These are phyloP conservation scores for Caenorhabditis sulstoni DNA, from an alignment of 2,888 invertebrate genomes.

Conservation along the genomic window DNA sequence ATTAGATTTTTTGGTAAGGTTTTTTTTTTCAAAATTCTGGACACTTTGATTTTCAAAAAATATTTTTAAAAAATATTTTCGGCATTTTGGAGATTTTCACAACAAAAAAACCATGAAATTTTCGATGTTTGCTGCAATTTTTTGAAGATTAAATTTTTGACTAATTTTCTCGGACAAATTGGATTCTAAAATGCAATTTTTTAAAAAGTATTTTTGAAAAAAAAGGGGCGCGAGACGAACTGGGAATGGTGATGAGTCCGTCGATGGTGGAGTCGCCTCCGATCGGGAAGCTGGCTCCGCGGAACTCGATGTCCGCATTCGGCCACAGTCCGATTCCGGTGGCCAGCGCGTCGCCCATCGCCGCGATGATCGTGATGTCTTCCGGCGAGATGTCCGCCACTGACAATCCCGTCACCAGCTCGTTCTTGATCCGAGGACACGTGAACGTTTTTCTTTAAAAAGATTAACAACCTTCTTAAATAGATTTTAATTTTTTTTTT, in stretches of 20 bases:
- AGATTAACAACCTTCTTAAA: no score
- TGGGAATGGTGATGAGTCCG: conserved; percentile 79
- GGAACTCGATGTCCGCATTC: conserved; percentile 76
- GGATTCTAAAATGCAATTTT: no score
- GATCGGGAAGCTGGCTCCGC: conserved; percentile 78
- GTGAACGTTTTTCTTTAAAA: conserved; percentile 75
- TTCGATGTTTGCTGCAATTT: neutral
- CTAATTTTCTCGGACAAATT: neutral
- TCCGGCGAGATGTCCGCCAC: conserved; percentile 77
- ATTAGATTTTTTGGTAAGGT: no score
- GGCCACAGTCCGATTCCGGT: conserved; percentile 78
- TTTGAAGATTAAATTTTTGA: neutral
- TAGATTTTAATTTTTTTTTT: no score
- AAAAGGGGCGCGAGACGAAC: conserved; percentile 33
- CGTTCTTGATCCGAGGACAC: conserved; percentile 73
- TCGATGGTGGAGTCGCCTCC: conserved; percentile 80
- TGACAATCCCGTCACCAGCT: conserved; percentile 75
- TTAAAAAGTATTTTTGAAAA: no score
- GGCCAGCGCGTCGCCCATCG: conserved; percentile 80
- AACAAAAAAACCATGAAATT: neutral
- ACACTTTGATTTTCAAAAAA: neutral
- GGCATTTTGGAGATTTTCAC: no score
- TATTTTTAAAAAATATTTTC: neutral
- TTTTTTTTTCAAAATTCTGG: no score
- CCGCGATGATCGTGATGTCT: conserved; percentile 77